A percentile compares a stretch with the other conserved stretches of the same genome.
Conservation (phyloP, 2,888 invertebrate genomes). For the Lutraria lutraria region DNA sequence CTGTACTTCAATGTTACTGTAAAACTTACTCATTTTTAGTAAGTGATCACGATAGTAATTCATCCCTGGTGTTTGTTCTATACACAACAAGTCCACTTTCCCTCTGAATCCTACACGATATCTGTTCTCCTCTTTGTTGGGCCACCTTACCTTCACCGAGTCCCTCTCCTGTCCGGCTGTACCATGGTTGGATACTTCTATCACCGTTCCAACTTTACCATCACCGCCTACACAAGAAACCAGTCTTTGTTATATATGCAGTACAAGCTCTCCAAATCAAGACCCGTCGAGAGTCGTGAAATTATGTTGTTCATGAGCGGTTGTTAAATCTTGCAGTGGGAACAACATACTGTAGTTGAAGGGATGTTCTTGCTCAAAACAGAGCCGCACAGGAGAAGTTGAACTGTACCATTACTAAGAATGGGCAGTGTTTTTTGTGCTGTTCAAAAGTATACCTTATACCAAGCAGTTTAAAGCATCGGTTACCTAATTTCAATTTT, state of each 20-base stretch:
- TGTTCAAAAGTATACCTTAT: background rate
- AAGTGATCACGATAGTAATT: constrained; percentile 93
- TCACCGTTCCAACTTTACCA: constrained; percentile 92
- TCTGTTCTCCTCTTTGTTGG: constrained; percentile 93
- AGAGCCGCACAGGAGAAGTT: too few relatives aligned
- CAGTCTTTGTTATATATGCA: too few relatives aligned
- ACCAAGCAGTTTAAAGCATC: too few relatives aligned
- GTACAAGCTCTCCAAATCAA: too few relatives aligned
- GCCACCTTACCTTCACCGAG: constrained; percentile 94
- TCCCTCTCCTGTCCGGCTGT: constrained; percentile 93
- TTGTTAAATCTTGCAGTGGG: too few relatives aligned
- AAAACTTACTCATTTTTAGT: constrained; percentile 90
- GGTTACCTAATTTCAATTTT: too few relatives aligned
- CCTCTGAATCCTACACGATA: constrained; percentile 94
- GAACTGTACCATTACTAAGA: too few relatives aligned
- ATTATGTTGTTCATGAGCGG: too few relatives aligned
- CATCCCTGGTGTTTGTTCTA: constrained; percentile 90
- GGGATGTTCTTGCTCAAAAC: too few relatives aligned
- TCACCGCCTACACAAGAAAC: constrained; percentile 82
- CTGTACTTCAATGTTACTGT: background rate
- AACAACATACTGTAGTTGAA: too few relatives aligned
- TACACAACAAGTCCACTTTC: constrained; percentile 93
- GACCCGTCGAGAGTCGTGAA: too few relatives aligned
- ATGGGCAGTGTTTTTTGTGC: background rate
- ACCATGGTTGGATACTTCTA: constrained; percentile 94